These are phyloP conservation scores for Columba janthina DNA, from an alignment of 2,113 vertebrate genomes.

Conservation along the genomic window DNA sequence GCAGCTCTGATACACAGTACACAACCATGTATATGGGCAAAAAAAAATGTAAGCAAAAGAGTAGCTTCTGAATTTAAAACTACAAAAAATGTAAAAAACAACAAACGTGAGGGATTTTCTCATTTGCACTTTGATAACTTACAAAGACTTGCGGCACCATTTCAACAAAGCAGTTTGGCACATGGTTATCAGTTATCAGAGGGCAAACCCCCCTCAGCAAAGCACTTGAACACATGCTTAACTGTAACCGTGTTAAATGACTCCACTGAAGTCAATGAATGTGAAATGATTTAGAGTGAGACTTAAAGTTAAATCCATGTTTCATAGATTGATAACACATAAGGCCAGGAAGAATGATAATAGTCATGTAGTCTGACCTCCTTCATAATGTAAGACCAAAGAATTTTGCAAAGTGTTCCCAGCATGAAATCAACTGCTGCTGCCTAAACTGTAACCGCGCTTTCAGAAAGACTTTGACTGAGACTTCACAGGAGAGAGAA, in stretches of 20 bases:
- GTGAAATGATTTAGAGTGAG: background rate
- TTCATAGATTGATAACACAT: background rate
- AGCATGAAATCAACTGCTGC: background rate
- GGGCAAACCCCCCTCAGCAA: no score
- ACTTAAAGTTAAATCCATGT: background rate
- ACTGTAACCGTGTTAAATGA: background rate
- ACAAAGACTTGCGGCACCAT: background rate
- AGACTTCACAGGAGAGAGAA: background rate
- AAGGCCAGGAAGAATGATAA: constrained; percentile 1
- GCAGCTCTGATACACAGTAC: background rate
- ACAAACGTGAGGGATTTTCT: background rate
- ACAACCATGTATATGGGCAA: rapidly evolving
- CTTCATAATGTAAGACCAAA: background rate
- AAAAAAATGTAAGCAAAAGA: background rate
- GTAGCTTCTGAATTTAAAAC: background rate
- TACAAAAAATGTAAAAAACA: background rate
- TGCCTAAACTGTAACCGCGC: background rate
- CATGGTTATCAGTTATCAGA: no score
- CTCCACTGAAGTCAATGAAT: background rate
- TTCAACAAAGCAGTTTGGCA: background rate
- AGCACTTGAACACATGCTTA: background rate
- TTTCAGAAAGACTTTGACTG: background rate
- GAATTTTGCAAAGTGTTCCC: background rate
- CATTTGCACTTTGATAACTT: background rate
- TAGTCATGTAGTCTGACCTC: background rate